Conservation (phyloP, 2,888 invertebrate species). For the Trileptium ribeirensis region DNA sequence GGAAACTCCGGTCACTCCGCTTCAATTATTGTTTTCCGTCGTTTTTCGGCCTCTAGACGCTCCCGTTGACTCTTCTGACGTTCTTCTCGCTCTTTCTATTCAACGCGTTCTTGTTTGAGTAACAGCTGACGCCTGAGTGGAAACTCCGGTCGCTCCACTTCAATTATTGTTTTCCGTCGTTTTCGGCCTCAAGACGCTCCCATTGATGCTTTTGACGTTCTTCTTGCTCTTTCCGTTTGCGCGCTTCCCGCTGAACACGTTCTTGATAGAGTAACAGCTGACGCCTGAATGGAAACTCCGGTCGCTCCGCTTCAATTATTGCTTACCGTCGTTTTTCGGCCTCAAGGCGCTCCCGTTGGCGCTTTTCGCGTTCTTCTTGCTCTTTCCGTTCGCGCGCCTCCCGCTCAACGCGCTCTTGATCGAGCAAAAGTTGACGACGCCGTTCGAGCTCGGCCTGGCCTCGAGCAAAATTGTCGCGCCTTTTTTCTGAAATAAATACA, state of each 20-base stretch:
- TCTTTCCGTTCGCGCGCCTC: slow-evolving; percentile 88
- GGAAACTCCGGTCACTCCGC: no score
- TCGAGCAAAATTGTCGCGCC: slow-evolving; percentile 92
- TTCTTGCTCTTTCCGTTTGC: slow-evolving; percentile 82
- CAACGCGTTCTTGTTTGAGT: no score
- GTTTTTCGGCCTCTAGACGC: no score
- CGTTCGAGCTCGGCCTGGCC: slow-evolving; percentile 94
- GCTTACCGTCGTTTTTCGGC: slow-evolving; percentile 62
- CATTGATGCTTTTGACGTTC: slow-evolving; percentile 74
- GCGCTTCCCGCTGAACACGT: slow-evolving; percentile 79
- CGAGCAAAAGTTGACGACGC: slow-evolving; percentile 75
- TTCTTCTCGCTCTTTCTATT: no score
- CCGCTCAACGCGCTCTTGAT: slow-evolving; percentile 77
- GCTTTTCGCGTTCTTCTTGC: slow-evolving; percentile 76
- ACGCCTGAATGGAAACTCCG: slow-evolving; percentile 69
- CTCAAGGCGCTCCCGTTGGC: slow-evolving; percentile 57
- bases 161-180: slow-evolving; percentile 78
- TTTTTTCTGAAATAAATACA: slow-evolving; percentile 64
- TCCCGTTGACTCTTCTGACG: no score
- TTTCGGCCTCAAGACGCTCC: slow-evolving; percentile 52
- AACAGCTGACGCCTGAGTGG: no score
- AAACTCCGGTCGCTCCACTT: no score
- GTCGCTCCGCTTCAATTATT: neutral
- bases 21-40: no score
- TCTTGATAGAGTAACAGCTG: slow-evolving; percentile 80